Conservation (phyloP, 1,140 invertebrate species). For the Heliconius melpomene region DNA sequence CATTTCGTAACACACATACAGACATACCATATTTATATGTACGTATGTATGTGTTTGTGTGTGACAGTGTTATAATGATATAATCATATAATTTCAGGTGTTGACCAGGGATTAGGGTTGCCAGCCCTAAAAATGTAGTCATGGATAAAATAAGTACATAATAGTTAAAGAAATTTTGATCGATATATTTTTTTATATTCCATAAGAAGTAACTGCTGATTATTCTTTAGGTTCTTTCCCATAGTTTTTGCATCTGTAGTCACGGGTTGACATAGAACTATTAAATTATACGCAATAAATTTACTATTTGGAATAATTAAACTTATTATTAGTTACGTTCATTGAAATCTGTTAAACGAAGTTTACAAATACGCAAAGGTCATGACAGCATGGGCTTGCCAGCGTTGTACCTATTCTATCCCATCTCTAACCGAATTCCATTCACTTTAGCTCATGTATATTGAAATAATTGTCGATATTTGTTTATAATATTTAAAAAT, state of each 20-base stretch:
- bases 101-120: neutral
- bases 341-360: neutral
- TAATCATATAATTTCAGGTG: neutral
- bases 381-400: neutral
- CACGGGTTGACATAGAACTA: too few species aligned
- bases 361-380: neutral
- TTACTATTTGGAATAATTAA: too few species aligned
- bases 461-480: neutral
- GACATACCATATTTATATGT: too few species aligned
- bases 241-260: too few species aligned
- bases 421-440: neutral
- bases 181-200: too few species aligned
- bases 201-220: too few species aligned
- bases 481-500: neutral
- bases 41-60: neutral
- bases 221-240: too few species aligned
- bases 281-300: too few species aligned
- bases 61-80: neutral
- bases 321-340: neutral
- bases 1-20: slow-evolving; percentile 21
- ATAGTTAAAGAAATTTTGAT: too few species aligned
- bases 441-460: neutral
- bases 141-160: too few species aligned
- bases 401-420: neutral
- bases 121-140: neutral